Conservation (phyloP, 2,797 vertebrate species). For the Molothrus ater region DNA sequence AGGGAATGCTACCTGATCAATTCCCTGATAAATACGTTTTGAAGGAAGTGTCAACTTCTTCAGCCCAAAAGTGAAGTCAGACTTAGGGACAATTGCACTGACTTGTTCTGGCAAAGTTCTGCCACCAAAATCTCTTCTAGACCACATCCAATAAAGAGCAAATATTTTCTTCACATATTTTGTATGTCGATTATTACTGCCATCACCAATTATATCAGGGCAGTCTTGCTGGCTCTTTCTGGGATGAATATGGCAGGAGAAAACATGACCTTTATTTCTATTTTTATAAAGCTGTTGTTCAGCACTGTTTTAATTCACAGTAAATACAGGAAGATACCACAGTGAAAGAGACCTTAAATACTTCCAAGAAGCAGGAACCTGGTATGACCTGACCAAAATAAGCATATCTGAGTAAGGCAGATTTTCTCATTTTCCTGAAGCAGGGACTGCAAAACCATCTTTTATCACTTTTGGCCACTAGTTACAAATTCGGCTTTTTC, state of each 20-base stretch:
- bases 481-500: conserved; percentile 34
- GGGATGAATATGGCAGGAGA: neutral
- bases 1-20: neutral
- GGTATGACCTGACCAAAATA: neutral
- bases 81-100: neutral
- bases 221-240: neutral
- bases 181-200: neutral
- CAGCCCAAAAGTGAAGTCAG: neutral
- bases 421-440: conserved; percentile 28
- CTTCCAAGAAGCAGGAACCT: neutral
- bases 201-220: neutral
- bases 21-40: neutral
- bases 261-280: neutral
- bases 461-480: neutral
- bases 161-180: neutral
- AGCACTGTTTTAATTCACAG: neutral
- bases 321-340: neutral
- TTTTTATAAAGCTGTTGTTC: neutral
- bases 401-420: neutral
- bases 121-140: neutral
- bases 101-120: neutral
- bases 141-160: neutral
- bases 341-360: neutral
- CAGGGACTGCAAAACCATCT: neutral
- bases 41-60: neutral